Evolutionary conservation across 2,113 vertebrate species (phyloP), one percentile per base, ranked within the genome.

Genomic region (Oncorhynchus kisutch): DNA sequence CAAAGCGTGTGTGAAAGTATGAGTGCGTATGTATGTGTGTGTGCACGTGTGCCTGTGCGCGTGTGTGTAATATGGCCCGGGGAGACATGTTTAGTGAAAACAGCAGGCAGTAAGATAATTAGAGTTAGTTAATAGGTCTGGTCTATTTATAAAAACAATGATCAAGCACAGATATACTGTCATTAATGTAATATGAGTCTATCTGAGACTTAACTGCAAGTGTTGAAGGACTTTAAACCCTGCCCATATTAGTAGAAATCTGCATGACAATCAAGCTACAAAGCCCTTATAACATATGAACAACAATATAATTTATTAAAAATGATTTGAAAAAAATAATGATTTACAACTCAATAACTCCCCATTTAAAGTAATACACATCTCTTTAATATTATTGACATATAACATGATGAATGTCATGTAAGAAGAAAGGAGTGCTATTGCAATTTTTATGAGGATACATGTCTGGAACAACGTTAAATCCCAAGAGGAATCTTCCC

Each of bases 381-480:
- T 87, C 78, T 82, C 80, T 78, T 85, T 78, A 81, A 83, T 86
- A 85, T 87, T 88, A 85, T 87, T 78, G 73, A 77, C 39, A 76
- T 70, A 67, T 51, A 51, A 12, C 49, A 75, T 83, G 82, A 79
- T 79, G 83, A 84, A 82, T 70, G 78, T 81, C 81, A 85, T 74
- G 76, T 76, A 76, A 79, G 78, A 78, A 16, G 66, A 78, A 77
- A 79, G 77, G 74, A 13, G 75, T 75, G 68, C 81, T 86, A 81
- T 88, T 86, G 85, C 87, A 86, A 87, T 86, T 85, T 87, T 90
- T 88, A 88, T 83, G 80, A 89, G 84, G 88, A 90, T 85, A 88
- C 91, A 92, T 90, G 83, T 70, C 66, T 45, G 81, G 67, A 77
- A 86, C 82, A 77, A 31, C 7, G 48, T 60, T 57, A 69, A 70